These are phyloP conservation scores for Aythya fuligula DNA, from an alignment of 2,797 vertebrate genomes.

Conservation along the genomic window DNA sequence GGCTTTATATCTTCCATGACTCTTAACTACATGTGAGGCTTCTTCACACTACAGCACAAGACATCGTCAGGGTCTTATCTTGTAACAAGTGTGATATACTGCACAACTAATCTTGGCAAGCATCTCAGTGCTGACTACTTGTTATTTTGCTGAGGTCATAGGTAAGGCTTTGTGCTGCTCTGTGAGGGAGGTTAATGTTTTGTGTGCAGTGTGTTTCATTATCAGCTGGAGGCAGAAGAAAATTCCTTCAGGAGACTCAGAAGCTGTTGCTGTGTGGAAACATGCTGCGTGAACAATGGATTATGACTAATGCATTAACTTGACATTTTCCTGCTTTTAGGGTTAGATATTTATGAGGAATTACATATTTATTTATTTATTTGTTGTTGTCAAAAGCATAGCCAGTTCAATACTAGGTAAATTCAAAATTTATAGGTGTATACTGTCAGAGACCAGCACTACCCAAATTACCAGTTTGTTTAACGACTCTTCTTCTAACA, in stretches of 20 bases:
- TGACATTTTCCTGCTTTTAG: background rate
- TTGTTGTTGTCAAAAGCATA: background rate
- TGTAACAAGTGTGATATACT: background rate
- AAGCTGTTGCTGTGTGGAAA: slow-evolving; percentile 7
- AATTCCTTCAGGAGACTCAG: slow-evolving; percentile 25
- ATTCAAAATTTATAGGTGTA: background rate
- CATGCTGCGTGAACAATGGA: slow-evolving; percentile 41
- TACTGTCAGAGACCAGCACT: background rate
- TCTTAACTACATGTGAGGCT: background rate
- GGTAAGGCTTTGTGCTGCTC: slow-evolving; percentile 6
- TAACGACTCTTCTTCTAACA: background rate
- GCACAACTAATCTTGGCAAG: background rate
- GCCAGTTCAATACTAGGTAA: background rate
- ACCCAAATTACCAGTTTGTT: background rate
- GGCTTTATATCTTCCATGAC: background rate
- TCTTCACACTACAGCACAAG: background rate
- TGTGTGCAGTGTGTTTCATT: slow-evolving; percentile 37
- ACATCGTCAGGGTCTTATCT: background rate
- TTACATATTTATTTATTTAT: background rate
- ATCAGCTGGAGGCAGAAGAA: slow-evolving; percentile 41
- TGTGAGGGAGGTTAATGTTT: background rate
- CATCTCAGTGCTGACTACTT: background rate
- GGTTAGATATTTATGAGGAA: slow-evolving; percentile 2
- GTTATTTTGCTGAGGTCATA: slow-evolving; percentile 1
- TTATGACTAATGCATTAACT: background rate